Evolutionary conservation across 2,888 invertebrate species (phyloP).

Genomic region (Caenorhabditis sinica): DNA sequence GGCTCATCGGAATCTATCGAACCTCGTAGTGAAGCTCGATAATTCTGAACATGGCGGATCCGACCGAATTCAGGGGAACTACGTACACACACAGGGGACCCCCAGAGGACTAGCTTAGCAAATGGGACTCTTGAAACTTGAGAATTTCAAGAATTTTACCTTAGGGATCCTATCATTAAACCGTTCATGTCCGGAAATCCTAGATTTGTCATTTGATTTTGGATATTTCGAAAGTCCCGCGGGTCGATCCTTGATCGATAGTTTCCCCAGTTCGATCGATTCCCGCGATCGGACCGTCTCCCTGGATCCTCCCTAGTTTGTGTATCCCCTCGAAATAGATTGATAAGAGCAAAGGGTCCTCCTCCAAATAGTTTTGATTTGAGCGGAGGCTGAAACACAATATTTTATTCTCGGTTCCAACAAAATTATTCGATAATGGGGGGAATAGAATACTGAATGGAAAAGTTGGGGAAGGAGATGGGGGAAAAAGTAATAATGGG

Average conservation of each 20-base stretch:
- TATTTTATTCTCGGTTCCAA: constrained; percentile 64
- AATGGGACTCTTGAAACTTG: background rate
- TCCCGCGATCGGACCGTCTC: constrained; percentile 29
- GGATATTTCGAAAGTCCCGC: constrained; percentile 5
- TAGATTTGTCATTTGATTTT: constrained; percentile 32
- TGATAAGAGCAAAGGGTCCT: constrained; percentile 50
- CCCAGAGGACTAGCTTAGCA: background rate
- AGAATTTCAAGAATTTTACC: background rate
- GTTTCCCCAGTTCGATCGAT: constrained; percentile 32
- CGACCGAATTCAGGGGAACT: background rate
- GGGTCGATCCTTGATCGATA: constrained; percentile 49
- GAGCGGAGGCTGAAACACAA: constrained; percentile 67
- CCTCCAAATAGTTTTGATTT: constrained; percentile 62
- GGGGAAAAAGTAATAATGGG: background rate
- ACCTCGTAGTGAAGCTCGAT: constrained; percentile 2
- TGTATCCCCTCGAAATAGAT: constrained; percentile 37
- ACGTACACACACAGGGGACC: constrained; percentile 3
- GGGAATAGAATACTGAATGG: constrained; percentile 37
- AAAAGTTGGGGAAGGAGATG: background rate
- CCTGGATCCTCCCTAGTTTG: constrained; percentile 42
- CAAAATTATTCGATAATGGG: constrained; percentile 51
- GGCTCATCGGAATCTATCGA: constrained; percentile 3
- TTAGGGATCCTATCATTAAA: background rate
- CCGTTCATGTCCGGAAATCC: constrained; percentile 20
- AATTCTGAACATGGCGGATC: constrained; percentile 35